Evolutionary conservation across 2,113 vertebrate genomes (phyloP).

Genomic region (Cyrtonyx montezumae): DNA sequence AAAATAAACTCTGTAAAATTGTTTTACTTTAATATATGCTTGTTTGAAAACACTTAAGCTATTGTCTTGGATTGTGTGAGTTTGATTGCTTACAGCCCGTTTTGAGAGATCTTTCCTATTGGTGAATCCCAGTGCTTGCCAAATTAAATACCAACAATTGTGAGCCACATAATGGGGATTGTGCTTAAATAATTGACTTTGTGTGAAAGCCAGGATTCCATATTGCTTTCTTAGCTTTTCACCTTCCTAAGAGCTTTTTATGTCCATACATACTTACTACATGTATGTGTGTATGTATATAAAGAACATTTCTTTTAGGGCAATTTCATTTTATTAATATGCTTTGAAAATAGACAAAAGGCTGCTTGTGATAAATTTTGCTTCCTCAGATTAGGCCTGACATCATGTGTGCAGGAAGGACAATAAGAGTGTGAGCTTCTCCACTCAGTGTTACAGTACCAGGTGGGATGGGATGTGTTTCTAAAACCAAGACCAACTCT

Average conservation of each 20-base stretch:
- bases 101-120: not conserved
- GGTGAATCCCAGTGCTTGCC: not conserved
- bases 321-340: not conserved
- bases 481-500: not conserved
- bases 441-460: rapidly evolving
- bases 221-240: not conserved
- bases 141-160: not conserved
- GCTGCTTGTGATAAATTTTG: not conserved
- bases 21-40: not conserved
- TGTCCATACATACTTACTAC: not conserved
- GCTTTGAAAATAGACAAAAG: not conserved
- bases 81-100: not conserved
- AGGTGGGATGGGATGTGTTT: rapidly evolving
- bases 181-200: not conserved
- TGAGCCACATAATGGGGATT: not conserved
- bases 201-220: not conserved
- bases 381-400: not conserved
- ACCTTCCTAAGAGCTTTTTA: not conserved
- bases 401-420: not conserved
- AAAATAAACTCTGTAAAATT: not conserved
- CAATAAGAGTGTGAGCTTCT: not conserved
- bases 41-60: not conserved
- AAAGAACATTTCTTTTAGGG: not conserved
- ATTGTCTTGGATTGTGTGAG: not conserved
- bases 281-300: not conserved